Evolutionary conservation across 2,113 vertebrate genomes (phyloP), one percentile per base, ranked within the genome.

Genomic region (Lycaon pictus): DNA sequence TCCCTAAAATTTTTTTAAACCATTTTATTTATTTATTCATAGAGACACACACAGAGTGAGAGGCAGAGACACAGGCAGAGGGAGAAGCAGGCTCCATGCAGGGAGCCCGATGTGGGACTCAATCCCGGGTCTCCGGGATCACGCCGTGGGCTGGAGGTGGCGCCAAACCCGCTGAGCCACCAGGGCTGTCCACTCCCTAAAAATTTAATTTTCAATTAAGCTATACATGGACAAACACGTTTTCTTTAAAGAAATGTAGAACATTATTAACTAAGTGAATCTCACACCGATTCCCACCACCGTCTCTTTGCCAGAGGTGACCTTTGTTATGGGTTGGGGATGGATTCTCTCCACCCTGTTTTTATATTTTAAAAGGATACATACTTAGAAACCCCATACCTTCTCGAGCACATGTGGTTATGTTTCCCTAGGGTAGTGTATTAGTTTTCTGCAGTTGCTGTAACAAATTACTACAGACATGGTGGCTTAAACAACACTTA

Each of bases 401-500:
- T 29, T 11, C 51, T 37, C 12, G 16, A 4, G 12, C 11, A 16
- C 2, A 1, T 16, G 0, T 48, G 32, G 5, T 32, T 0, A 1
- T 60, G 15, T 58, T 37, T 37, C 71, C 71, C 63, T 37, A 10
- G 3, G 7, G 9, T 7, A 0, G 25, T 53, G 20, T 29, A 10
- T 85, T 16, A 11, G 15, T 69, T 88, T 74, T 43, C 77, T 71
- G 2, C 43, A 3, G 86, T 65, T 29, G 32, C 65, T 76, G 8
- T 76, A 55, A 55, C 65, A 37, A 27, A 12, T 82, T 8, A 10
- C 32, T 25, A 1, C 19, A 3, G 11, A 62, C 5, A 7, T 32
- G 43, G 67, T 17, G 48, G 58, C 82, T 55, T 60, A 3, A n/a
- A 16, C 51, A 74, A 12, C 82, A 67, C 6, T 5, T 11, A 20